Percentiles rank a stretch among this genome's conserved stretches.
Conservation (phyloP, 2,888 invertebrate genomes). For the Pasiphila rectangulata region DNA sequence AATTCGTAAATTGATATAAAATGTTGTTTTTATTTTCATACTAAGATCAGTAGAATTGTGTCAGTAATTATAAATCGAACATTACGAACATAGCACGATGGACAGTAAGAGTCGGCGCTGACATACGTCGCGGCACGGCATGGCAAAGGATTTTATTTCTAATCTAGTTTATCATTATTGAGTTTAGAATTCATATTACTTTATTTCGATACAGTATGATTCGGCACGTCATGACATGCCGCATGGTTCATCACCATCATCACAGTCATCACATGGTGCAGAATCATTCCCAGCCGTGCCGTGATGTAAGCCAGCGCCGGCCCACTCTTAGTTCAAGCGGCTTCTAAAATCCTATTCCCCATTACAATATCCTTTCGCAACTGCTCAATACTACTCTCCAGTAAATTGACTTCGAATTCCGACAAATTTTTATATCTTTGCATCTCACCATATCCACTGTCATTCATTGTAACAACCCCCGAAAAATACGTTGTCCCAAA, state of each 20-base stretch:
- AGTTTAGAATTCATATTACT: too few relatives aligned
- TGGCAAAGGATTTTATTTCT: too few relatives aligned
- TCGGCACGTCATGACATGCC: too few relatives aligned
- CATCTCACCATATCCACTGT: conserved; percentile 54
- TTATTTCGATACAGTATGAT: too few relatives aligned
- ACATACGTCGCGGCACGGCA: too few relatives aligned
- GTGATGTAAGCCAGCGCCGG: too few relatives aligned
- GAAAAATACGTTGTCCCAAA: conserved; percentile 62
- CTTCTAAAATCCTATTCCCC: conserved; percentile 56
- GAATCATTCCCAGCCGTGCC: too few relatives aligned
- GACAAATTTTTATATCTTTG: conserved; percentile 47
- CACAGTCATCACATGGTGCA: too few relatives aligned
- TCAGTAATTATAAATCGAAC: not conserved
- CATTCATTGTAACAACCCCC: conserved; percentile 50
- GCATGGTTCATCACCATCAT: too few relatives aligned
- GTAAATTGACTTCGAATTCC: conserved; percentile 50
- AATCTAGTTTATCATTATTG: too few relatives aligned
- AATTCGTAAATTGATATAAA: conserved; percentile 55
- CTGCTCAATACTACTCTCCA: conserved; percentile 51
- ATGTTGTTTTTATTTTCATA: conserved; percentile 31
- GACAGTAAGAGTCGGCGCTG: too few relatives aligned
- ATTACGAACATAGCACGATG: not conserved
- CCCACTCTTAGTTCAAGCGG: conserved; percentile 32
- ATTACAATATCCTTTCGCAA: conserved; percentile 52
- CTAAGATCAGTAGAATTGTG: not conserved